Percentiles rank a stretch among this genome's conserved stretches.
These are phyloP conservation scores for Silurus asotus DNA, from an alignment of 2,113 vertebrate genomes.

Conservation along the genomic window DNA sequence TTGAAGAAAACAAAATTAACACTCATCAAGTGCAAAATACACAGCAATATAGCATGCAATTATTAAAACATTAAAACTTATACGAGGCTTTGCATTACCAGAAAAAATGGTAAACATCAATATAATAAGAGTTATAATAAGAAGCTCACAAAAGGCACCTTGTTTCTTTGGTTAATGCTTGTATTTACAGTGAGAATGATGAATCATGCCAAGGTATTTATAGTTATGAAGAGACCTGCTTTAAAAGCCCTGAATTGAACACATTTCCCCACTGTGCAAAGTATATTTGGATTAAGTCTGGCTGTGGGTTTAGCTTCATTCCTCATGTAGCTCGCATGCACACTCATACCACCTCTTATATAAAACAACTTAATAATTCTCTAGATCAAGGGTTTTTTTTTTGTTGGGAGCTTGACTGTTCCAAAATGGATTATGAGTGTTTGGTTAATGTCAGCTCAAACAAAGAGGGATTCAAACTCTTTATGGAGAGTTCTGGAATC, in stretches of 20 bases:
- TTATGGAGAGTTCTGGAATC: slow-evolving; percentile 40
- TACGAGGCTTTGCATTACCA: slow-evolving; percentile 5
- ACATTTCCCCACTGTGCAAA: slow-evolving; percentile 45
- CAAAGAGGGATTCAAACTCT: slow-evolving; percentile 8
- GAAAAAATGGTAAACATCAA: slow-evolving; percentile 46
- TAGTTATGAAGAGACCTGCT: slow-evolving; percentile 45
- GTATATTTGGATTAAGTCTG: slow-evolving; percentile 49
- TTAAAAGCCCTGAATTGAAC: slow-evolving; percentile 48
- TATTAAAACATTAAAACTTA: slow-evolving; percentile 23
- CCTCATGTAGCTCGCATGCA: slow-evolving; percentile 38
- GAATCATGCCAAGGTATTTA: slow-evolving; percentile 51
- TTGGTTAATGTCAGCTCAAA: slow-evolving; percentile 35
- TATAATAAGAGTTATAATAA: background rate
- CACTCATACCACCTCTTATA: slow-evolving; percentile 28
- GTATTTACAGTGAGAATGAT: slow-evolving; percentile 51
- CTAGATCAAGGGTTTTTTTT: background rate
- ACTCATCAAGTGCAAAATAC: slow-evolving; percentile 27
- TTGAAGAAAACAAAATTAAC: background rate
- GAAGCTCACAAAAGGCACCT: slow-evolving; percentile 37
- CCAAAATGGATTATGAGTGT: slow-evolving; percentile 43
- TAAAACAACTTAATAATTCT: slow-evolving; percentile 27
- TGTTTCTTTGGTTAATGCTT: slow-evolving; percentile 42
- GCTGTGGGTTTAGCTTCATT: slow-evolving; percentile 50
- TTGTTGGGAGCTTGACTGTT: slow-evolving; percentile 23
- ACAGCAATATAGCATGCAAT: slow-evolving; percentile 29